Evolutionary conservation across 2,888 invertebrate species (phyloP).

Genomic region (Cynaeus angustus): DNA sequence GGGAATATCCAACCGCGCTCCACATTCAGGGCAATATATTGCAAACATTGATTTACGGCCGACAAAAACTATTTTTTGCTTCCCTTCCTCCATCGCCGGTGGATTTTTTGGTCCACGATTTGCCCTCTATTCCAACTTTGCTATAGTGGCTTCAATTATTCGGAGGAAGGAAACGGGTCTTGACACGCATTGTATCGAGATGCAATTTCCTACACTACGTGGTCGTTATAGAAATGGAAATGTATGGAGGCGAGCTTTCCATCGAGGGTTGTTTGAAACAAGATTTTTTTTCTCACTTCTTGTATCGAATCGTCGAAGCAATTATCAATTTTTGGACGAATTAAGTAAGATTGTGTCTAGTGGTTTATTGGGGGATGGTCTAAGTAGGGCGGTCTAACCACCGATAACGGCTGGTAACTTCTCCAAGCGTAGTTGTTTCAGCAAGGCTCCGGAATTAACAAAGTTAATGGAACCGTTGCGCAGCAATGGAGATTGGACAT

Average conservation of each 20-base stretch:
- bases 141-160: slow-evolving; percentile 37
- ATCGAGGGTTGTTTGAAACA: slow-evolving; percentile 1
- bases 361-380: slow-evolving; percentile 48
- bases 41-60: slow-evolving; percentile 37
- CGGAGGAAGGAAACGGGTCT: slow-evolving; percentile 36
- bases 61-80: slow-evolving; percentile 33
- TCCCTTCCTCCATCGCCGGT: slow-evolving; percentile 7
- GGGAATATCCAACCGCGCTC: slow-evolving; percentile 29
- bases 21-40: slow-evolving; percentile 25
- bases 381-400: slow-evolving; percentile 50
- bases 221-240: slow-evolving; percentile 39
- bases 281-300: not conserved
- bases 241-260: slow-evolving; percentile 12
- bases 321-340: slow-evolving; percentile 48
- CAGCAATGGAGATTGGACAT: slow-evolving; percentile 58
- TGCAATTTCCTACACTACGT: slow-evolving; percentile 42
- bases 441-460: slow-evolving; percentile 56
- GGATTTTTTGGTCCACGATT: slow-evolving; percentile 13
- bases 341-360: slow-evolving; percentile 51
- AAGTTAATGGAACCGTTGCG: slow-evolving; percentile 57
- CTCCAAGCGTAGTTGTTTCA: slow-evolving; percentile 54
- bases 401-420: slow-evolving; percentile 55
- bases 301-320: slow-evolving; percentile 3
- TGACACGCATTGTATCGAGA: slow-evolving; percentile 39
- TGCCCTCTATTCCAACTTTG: slow-evolving; percentile 23